Conservation (phyloP, 2,113 vertebrate species). For the Oceanites oceanicus region DNA sequence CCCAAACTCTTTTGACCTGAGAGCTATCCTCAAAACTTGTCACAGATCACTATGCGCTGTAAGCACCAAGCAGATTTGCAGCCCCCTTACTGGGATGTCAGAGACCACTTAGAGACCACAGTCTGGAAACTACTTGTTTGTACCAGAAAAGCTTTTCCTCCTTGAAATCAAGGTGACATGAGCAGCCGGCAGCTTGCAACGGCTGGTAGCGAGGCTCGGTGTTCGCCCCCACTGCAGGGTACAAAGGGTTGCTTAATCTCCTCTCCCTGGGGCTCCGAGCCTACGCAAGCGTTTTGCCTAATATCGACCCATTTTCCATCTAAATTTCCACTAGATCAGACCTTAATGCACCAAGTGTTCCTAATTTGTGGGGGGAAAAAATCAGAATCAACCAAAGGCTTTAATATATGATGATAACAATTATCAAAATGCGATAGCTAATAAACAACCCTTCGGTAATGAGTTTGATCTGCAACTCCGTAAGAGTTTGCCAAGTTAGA, state of each 20-base stretch:
- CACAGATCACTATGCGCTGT: fast-evolving
- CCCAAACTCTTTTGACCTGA: not conserved
- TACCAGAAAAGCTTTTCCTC: not conserved
- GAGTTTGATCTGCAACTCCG: not conserved
- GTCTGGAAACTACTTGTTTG: not conserved
- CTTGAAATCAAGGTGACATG: not conserved
- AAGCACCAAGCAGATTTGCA: not conserved
- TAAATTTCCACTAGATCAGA: not conserved
- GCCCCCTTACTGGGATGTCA: not conserved
- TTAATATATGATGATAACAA: not conserved
- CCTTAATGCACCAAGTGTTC: not conserved
- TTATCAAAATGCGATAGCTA: not conserved
- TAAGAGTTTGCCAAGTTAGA: not conserved
- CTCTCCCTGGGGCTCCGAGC: not conserved
- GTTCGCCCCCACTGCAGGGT: not conserved
- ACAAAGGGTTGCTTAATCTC: not conserved
- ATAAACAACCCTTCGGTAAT: not conserved
- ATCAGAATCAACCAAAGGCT: not conserved
- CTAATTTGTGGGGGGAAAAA: not conserved
- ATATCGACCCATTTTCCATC: not conserved
- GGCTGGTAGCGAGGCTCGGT: not conserved
- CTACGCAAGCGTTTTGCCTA: not conserved
- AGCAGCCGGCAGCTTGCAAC: not conserved
- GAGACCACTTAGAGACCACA: not conserved
- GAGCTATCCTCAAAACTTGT: not conserved